Evolutionary conservation across 2,888 invertebrate species (phyloP), one percentile per base, ranked within the genome.

Genomic region (Hypolimnas misippus): DNA sequence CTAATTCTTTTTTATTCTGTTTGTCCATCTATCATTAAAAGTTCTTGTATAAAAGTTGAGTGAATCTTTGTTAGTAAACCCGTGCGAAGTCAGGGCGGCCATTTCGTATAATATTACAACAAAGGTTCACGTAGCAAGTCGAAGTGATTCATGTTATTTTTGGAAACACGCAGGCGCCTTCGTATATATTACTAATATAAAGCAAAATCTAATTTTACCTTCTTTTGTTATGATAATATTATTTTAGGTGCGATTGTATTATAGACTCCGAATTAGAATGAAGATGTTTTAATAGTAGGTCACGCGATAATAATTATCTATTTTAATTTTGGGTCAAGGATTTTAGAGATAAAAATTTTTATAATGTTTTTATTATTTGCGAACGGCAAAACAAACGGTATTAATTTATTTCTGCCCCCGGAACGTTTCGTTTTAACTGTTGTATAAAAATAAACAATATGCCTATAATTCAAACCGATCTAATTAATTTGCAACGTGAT

Each of bases 281-380:
- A 57, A 63, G 49, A 64, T 58, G 57, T 65, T 69, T 62, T 44
- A 54, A 57, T 55, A 70, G 72, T 75, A 66, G 76, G 74, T 67
- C 76, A 74, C 65, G 69, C 73, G 73, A 72, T 72, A 71, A 66
- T 52, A 38, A 74, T 76, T 76, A 77, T 77, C 76, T 72, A 67
- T 72, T 73, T 69, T 59, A 68, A 68, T 76, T 76, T 76, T 73
- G 67, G 78, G 78, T 76, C 78, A 81, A 79, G 80, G 79, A 74
- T 76, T 69, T 71, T 33, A 53, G 57, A 60, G 64, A 66, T 67
- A 64, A 70, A 46, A 12, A 54, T 63, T 60, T 55, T 25, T 25
- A 25, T 5, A 25, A 25, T 62, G 56, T 62, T 56, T 62, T 56
- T 44, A 54, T 58, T n/a, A 54, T 42, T 53, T 71, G 74, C 67